Evolutionary conservation across 2,888 invertebrate genomes (phyloP).

Genomic region (Sarcophaga carnaria): DNA sequence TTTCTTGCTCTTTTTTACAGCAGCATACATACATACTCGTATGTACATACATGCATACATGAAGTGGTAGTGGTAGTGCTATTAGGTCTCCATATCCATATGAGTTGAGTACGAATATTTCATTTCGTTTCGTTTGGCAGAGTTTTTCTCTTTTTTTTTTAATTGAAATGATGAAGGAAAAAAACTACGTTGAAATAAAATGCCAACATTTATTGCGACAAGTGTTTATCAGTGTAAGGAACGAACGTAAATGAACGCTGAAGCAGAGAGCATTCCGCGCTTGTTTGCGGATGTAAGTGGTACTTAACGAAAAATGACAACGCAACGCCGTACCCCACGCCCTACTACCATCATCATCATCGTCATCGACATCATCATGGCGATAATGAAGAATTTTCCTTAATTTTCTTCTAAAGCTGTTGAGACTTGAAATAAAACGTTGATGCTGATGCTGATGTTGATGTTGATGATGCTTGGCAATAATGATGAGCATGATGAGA

Average conservation of each 20-base stretch:
- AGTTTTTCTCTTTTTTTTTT: neutral
- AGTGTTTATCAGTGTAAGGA: constrained; percentile 53
- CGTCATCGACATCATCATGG: neutral
- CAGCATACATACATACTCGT: neutral
- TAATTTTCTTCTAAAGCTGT: constrained; percentile 22
- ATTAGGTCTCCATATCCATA: neutral
- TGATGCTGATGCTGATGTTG: constrained; percentile 29
- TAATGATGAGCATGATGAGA: constrained; percentile 18
- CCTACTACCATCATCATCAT: neutral
- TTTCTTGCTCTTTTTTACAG: neutral
- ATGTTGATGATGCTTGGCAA: constrained; percentile 11
- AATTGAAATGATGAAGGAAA: neutral
- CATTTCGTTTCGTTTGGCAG: too few species aligned
- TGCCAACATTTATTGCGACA: constrained; percentile 55
- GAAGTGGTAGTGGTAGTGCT: neutral
- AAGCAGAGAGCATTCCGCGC: constrained; percentile 17
- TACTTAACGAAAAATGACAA: constrained; percentile 57
- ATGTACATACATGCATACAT: neutral
- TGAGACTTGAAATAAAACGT: constrained; percentile 15
- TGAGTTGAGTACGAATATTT: neutral
- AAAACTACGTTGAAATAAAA: constrained; percentile 18
- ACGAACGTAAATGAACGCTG: constrained; percentile 49
- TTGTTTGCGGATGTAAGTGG: constrained; percentile 60
- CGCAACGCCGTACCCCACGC: constrained; percentile 10
- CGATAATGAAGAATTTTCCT: constrained; percentile 31